Conservation (phyloP, 2,797 vertebrate genomes). For the Myotis daubentonii region DNA sequence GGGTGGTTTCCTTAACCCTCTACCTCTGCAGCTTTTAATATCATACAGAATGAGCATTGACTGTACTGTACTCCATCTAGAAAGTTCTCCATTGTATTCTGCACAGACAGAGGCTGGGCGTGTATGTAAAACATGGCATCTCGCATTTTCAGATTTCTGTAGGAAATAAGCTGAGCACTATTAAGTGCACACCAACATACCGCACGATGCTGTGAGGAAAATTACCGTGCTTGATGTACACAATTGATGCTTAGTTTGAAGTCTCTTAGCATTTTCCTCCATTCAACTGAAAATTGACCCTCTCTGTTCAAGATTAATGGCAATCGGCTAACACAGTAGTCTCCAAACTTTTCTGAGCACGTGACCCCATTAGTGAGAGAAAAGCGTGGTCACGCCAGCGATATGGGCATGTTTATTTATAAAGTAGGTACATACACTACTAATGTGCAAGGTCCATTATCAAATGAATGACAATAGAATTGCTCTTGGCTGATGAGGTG, state of each 20-base stretch:
- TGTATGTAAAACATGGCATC: neutral
- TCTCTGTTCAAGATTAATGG: neutral
- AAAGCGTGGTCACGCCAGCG: neutral
- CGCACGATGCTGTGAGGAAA: neutral
- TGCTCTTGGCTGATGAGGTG: too few species aligned
- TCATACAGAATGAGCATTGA: neutral
- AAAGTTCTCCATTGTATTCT: neutral
- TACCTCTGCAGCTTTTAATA: neutral
- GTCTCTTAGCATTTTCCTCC: neutral
- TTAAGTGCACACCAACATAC: neutral
- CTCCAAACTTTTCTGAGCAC: neutral
- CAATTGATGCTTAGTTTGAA: neutral
- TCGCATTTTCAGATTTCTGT: neutral
- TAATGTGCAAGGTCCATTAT: neutral
- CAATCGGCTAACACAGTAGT: neutral
- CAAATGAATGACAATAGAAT: neutral
- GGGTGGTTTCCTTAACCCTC: neutral
- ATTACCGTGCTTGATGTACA: neutral
- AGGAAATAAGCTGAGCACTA: neutral
- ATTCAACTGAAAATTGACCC: neutral
- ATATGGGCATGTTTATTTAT: neutral
- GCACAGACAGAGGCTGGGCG: neutral
- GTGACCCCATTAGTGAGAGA: neutral
- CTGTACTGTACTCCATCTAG: neutral
- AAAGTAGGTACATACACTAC: fast-evolving